Evolutionary conservation across 2,888 invertebrate genomes (phyloP).

Genomic region (Phalera bucephala): DNA sequence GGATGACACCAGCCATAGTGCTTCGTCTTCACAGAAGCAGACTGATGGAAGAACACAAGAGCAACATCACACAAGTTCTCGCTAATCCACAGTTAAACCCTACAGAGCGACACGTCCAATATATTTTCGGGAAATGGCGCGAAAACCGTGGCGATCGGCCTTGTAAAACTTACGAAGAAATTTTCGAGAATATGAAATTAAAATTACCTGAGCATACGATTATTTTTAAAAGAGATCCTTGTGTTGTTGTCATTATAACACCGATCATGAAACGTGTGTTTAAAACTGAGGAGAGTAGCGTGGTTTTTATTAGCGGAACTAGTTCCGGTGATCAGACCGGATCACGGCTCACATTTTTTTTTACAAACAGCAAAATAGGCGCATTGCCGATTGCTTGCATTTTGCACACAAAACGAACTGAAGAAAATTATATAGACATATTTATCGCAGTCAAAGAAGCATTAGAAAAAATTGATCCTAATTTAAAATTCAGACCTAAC

Average conservation of each 20-base stretch:
- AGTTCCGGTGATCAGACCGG: background rate
- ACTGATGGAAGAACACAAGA: constrained; percentile 1
- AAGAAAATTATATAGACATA: background rate
- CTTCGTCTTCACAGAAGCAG: background rate
- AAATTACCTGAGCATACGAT: background rate
- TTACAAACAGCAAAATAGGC: background rate
- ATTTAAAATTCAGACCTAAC: background rate
- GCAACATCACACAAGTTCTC: background rate
- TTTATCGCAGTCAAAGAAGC: background rate
- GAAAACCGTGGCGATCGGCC: background rate
- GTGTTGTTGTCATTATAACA: background rate
- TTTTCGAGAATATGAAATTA: background rate
- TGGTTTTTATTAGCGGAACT: background rate
- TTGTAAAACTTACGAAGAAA: background rate
- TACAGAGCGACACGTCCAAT: background rate
- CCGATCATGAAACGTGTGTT: background rate
- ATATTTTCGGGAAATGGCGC: background rate
- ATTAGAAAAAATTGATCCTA: background rate
- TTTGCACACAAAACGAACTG: background rate
- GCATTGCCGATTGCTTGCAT: background rate
- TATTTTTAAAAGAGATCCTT: background rate
- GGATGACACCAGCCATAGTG: background rate
- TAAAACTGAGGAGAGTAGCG: background rate
- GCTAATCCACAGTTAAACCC: background rate
- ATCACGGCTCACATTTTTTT: background rate